These are phyloP conservation scores for Sclerodermus sp. DNA, from an alignment of 2,888 invertebrate species.

Conservation along the genomic window DNA sequence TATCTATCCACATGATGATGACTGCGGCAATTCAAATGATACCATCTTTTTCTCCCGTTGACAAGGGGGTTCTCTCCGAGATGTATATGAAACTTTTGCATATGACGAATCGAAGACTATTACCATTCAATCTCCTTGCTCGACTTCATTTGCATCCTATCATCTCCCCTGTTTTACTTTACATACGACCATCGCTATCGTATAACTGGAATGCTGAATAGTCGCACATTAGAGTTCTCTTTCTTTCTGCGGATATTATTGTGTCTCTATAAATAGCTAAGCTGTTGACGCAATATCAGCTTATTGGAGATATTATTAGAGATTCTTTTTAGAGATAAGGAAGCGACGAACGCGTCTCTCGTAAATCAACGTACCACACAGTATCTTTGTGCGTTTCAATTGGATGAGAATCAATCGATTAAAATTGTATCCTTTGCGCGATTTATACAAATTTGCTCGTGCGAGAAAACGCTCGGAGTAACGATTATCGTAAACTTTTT, in stretches of 20 bases:
- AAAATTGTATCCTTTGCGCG: too few species aligned
- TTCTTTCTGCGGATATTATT: not conserved
- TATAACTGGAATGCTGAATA: constrained; percentile 11
- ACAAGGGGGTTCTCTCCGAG: constrained; percentile 27
- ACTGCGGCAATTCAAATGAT: constrained; percentile 47
- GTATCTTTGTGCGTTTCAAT: too few species aligned
- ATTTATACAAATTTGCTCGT: too few species aligned
- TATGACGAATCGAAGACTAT: constrained; percentile 55
- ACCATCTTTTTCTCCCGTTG: constrained; percentile 43
- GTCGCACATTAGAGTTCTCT: not conserved
- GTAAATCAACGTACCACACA: too few species aligned
- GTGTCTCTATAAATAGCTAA: too few species aligned
- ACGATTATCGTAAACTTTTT: too few species aligned
- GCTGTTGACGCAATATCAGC: too few species aligned
- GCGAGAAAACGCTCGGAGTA: too few species aligned
- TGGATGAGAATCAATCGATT: too few species aligned
- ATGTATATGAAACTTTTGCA: constrained; percentile 44
- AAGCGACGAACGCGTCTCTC: too few species aligned
- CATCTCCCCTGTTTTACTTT: constrained; percentile 43
- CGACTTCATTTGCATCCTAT: constrained; percentile 46
- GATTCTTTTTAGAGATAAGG: too few species aligned
- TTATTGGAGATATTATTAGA: too few species aligned
- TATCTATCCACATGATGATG: constrained; percentile 33
- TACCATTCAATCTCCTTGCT: constrained; percentile 53
- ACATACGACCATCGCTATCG: constrained; percentile 33